Evolutionary conservation across 2,113 vertebrate species (phyloP), one percentile per base, ranked within the genome.

Genomic region (Bagarius yarrelli): DNA sequence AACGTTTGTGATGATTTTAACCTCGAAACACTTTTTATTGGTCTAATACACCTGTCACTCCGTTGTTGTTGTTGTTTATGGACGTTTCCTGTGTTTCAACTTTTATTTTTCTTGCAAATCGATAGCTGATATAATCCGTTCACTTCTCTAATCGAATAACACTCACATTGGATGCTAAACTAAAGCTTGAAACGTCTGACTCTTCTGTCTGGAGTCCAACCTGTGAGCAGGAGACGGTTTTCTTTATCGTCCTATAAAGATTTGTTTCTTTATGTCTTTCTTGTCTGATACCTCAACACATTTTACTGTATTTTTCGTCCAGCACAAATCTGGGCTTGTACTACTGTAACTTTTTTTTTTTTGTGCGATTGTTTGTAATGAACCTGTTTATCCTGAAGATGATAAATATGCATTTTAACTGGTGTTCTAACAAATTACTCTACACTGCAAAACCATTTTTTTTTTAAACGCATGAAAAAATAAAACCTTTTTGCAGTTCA

Each of bases 251-350:
- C 40, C 30, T 71, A 15, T 44, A 47, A 70, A 25, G 40, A 25
- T 73, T 21, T 13, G 34, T 30, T n/a, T 27, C 40, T 0, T 8
- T 8, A 1, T 64, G 32, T 71, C 32, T 2, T 34, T 30, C 53
- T 66, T 60, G 34, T 76, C 40, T 23, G 40, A 66, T 77, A 83
- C 78, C 78, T 85, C 78, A 66, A 63, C 2, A 23, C n/a, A 14
- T 5, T 50, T 81, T 76, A 80, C 77, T 64, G 80, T 63, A 79
- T 21, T 56, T 76, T 71, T 76, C 23, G 66, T 67, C 50, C 79
- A 81, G 78, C 25, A 21, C n/a, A 66, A 44, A 30, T 36, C 70
- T 81, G 64, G 40, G 64, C 50, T 81, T 75, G 63, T 75, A 81
- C 84, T 81, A 78, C 81, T 83, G 84, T 75, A 63, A 47, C 9